A percentile compares a stretch with the other conserved stretches of the same genome.
These are phyloP conservation scores for Corythornis vintsioides DNA, from an alignment of 2,113 vertebrate genomes.

Conservation along the genomic window DNA sequence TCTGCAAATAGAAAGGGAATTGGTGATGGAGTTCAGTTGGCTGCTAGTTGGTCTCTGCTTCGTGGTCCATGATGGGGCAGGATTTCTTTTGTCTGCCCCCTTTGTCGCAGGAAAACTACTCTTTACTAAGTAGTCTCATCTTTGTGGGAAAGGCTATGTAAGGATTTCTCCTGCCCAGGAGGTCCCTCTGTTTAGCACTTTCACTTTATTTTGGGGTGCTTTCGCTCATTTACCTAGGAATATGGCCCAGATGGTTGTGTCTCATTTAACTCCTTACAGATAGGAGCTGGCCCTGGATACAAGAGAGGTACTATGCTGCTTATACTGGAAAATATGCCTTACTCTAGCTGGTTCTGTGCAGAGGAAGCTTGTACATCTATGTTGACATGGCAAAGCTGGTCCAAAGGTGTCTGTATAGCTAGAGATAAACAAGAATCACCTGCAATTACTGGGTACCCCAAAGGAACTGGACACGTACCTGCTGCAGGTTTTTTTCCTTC, in stretches of 20 bases:
- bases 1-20: slow-evolving; percentile 55
- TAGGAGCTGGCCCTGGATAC: neutral
- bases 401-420: neutral
- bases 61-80: too few species aligned
- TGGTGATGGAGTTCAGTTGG: neutral
- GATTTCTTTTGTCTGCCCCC: neutral
- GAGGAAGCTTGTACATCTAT: neutral
- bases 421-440: neutral
- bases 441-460: neutral
- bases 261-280: neutral
- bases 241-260: neutral
- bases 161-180: neutral
- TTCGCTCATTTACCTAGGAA: neutral
- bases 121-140: neutral
- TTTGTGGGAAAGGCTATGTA: neutral
- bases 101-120: neutral
- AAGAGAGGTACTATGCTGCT: neutral
- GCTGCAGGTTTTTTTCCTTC: slow-evolving; percentile 43
- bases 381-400: neutral
- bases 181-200: neutral
- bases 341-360: neutral
- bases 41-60: neutral
- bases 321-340: neutral
- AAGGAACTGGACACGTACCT: slow-evolving; percentile 24
- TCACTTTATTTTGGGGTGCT: neutral